Evolutionary conservation across 2,113 vertebrate species (phyloP).

Genomic region (cat (Felis catus)): DNA sequence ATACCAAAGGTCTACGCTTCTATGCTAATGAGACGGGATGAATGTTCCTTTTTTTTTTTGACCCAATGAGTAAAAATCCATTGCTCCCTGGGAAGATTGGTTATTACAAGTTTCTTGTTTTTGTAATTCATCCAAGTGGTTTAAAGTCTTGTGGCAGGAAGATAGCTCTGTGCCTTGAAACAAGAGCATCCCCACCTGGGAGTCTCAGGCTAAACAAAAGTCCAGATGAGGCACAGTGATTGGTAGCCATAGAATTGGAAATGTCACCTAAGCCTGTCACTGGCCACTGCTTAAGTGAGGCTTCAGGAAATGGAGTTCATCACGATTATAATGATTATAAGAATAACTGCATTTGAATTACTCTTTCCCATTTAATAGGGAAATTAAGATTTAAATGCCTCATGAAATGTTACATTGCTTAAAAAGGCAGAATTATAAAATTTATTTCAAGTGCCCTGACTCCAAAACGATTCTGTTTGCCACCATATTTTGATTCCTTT

Average conservation of each 20-base stretch:
- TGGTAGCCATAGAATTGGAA: neutral
- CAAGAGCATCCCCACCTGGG: neutral
- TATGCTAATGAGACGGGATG: neutral
- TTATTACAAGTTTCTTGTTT: constrained; percentile 26
- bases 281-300: neutral
- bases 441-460: neutral
- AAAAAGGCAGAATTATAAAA: neutral
- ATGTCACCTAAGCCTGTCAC: neutral
- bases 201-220: neutral
- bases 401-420: neutral
- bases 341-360: neutral
- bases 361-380: neutral
- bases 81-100: neutral
- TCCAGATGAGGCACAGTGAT: neutral
- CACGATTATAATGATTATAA: neutral
- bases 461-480: neutral
- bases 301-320: neutral
- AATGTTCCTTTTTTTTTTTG: neutral
- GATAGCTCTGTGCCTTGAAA: neutral
- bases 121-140: neutral
- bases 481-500: neutral
- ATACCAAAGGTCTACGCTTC: neutral
- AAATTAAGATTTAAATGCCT: neutral
- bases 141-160: neutral
- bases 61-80: neutral